Base-by-base conservation (phyloP, 2,888 invertebrate species). In the Xiphydria camelus region DNA sequence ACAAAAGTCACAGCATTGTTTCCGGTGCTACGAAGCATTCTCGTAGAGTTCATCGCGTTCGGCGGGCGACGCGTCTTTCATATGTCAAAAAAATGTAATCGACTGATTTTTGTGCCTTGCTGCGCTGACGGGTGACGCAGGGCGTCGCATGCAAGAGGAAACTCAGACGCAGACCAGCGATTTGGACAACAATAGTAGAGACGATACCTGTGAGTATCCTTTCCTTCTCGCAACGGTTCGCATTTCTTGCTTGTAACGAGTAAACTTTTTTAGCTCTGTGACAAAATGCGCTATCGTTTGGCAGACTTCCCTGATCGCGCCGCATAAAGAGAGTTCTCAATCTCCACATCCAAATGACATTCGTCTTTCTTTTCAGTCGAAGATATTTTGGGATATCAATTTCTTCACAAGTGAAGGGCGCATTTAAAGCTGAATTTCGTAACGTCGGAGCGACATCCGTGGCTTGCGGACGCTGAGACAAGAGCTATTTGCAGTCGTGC, bases 341-440 rank as follows among this genome's bases (percentile, higher is more conserved):
- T n/a, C n/a, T n/a, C n/a, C n/a, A n/a, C n/a, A n/a, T n/a, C n/a
- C n/a, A 20, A 26, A 41, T 37, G 17, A 52, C 40, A 36, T 32
- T 34, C 17, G 38, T 21, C 46, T 48, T 50, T 31, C 48, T 45
- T 45, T 55, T 5, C 46, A 61, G 76, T 77, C 56, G 74, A 75
- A 60, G 78, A 78, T 61, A 75, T 79, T 63, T 72, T 79, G 68
- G 78, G 78, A 64, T 79, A 79, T 68, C 79, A 79, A 65, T 79
- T 78, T 64, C 73, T 78, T 51, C 64, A 78, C 75, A 73, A 78
- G 76, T 66, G 78, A 77, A 70, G 64, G 51, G 45, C 53, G 49
- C 59, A 59, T 54, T 41, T 55, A 37, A 50, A 58, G 50, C 56
- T 51, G 49, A 57, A 58, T 59, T 57, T 61, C 65, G 55, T 61